Evolutionary conservation across 2,113 vertebrate genomes (phyloP).

Genomic region (Axis porcinus): DNA sequence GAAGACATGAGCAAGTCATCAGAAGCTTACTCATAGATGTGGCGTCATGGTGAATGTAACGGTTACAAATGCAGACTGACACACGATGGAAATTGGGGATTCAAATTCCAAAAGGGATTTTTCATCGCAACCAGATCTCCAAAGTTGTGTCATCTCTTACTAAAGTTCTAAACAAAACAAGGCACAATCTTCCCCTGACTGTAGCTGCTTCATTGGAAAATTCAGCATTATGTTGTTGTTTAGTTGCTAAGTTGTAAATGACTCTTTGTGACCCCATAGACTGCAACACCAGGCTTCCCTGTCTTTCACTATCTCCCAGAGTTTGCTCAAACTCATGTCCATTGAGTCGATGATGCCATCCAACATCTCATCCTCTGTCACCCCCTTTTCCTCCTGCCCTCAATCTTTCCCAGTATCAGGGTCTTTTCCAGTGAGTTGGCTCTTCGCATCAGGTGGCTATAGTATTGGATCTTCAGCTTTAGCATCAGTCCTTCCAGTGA

Average conservation of each 20-base stretch:
- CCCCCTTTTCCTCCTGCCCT: not conserved
- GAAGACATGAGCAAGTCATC: not conserved
- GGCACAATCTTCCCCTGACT: not conserved
- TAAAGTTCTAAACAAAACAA: not conserved
- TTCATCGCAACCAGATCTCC: not conserved
- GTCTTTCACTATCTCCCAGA: not conserved
- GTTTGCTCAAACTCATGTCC: not conserved
- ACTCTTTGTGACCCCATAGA: not conserved
- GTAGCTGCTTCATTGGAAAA: not conserved
- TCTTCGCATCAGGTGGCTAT: not conserved
- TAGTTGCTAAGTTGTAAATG: not conserved
- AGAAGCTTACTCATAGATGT: not conserved
- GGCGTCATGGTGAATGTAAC: not conserved
- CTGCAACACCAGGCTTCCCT: not conserved
- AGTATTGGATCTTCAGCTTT: not conserved
- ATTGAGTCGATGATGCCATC: not conserved
- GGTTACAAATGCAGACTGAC: not conserved
- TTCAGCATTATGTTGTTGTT: not conserved
- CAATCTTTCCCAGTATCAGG: not conserved
- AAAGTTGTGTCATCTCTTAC: not conserved
- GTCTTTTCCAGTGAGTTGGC: not conserved
- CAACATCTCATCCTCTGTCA: not conserved
- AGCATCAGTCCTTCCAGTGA: not conserved
- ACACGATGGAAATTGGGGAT: too few relatives aligned
- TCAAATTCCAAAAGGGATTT: not conserved